Evolutionary conservation across 1,140 invertebrate genomes (phyloP).

Genomic region (Megathymus violae): DNA sequence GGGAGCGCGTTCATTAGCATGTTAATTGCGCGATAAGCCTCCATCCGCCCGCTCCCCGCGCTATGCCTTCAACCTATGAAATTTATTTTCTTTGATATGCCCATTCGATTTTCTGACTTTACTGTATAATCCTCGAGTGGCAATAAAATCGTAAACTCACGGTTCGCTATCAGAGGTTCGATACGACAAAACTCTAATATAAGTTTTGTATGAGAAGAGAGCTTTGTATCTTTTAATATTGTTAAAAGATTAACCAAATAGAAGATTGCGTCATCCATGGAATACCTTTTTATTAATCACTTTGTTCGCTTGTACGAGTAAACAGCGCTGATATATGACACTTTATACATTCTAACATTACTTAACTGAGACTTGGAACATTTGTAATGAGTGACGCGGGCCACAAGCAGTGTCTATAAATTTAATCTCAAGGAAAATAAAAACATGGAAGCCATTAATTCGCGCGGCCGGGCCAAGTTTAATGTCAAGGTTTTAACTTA

Average conservation of each 20-base stretch:
- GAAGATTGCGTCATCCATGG: slow-evolving; percentile 57
- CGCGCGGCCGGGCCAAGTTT: slow-evolving; percentile 81
- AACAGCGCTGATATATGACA: slow-evolving; percentile 80
- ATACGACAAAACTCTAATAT: slow-evolving; percentile 33
- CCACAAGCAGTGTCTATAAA: slow-evolving; percentile 76
- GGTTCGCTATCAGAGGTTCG: slow-evolving; percentile 23
- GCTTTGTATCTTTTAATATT: slow-evolving; percentile 27
- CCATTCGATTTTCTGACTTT: slow-evolving; percentile 18
- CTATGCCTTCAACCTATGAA: slow-evolving; percentile 43
- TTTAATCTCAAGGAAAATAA: slow-evolving; percentile 84
- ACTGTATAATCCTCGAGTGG: slow-evolving; percentile 20
- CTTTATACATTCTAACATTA: slow-evolving; percentile 78
- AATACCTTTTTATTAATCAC: slow-evolving; percentile 68
- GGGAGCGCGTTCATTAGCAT: slow-evolving; percentile 77
- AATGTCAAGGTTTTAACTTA: slow-evolving; percentile 82
- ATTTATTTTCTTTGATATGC: slow-evolving; percentile 51
- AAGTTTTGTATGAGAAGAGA: slow-evolving; percentile 22
- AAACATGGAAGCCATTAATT: slow-evolving; percentile 83
- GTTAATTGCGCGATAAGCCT: slow-evolving; percentile 75
- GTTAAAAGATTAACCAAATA: slow-evolving; percentile 36
- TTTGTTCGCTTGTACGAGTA: slow-evolving; percentile 55
- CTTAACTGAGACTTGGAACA: slow-evolving; percentile 68
- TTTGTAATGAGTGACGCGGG: slow-evolving; percentile 78
- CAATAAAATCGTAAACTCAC: slow-evolving; percentile 29
- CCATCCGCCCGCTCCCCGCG: slow-evolving; percentile 43